A percentile compares a stretch with the other conserved stretches of the same genome.
Evolutionary conservation across 2,888 invertebrate species (phyloP).

Genomic region (Ornithoptera priamus): DNA sequence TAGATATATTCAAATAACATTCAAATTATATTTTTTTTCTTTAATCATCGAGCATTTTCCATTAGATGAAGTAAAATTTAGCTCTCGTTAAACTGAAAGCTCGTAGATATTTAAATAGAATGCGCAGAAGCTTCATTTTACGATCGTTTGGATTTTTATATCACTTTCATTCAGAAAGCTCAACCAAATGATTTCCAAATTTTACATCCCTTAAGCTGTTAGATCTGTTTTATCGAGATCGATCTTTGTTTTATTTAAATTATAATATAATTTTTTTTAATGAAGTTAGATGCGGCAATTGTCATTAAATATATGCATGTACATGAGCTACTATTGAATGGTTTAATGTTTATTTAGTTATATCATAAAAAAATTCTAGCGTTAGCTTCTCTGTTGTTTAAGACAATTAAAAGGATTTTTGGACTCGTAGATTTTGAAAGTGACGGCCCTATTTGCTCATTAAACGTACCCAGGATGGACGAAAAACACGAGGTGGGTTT

Average conservation of each 20-base stretch:
- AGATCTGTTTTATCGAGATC: not conserved
- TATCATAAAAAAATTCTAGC: not conserved
- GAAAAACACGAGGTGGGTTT: no score
- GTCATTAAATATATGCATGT: no score
- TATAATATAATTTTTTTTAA: not conserved
- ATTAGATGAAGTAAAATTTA: not conserved
- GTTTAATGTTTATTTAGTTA: not conserved
- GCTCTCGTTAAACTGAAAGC: constrained; percentile 22
- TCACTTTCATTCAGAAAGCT: constrained; percentile 12
- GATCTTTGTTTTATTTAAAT: not conserved
- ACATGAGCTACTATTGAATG: no score
- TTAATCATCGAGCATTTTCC: not conserved
- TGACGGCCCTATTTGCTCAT: no score
- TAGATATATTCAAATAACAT: no score
- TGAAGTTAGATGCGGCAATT: not conserved
- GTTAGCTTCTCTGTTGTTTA: not conserved
- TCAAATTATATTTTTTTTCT: no score
- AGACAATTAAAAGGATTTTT: no score
- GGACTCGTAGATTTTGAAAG: no score
- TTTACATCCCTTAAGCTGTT: constrained; percentile 9
- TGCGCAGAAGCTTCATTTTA: constrained; percentile 18
- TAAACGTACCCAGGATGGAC: no score
- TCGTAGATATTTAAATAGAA: constrained; percentile 17
- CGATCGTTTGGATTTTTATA: constrained; percentile 24
- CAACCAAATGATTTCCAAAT: constrained; percentile 11